Conservation (phyloP, 2,113 vertebrate genomes). For the Notarius lentiginosus region DNA sequence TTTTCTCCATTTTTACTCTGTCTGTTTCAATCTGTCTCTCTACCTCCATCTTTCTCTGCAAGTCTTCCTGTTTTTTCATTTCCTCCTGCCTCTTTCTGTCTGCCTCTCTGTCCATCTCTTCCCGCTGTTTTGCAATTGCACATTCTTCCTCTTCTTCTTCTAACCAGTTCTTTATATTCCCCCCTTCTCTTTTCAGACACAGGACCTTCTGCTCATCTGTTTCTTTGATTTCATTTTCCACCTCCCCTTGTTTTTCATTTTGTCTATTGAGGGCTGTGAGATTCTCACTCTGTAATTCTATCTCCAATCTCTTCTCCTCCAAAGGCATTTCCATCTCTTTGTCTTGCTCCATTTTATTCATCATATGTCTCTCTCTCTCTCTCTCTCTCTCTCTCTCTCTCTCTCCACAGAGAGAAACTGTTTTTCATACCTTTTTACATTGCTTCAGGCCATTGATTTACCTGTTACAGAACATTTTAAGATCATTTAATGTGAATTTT, state of each 20-base stretch:
- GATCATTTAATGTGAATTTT: too few species aligned
- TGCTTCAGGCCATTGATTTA: too few species aligned
- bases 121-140: neutral
- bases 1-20: neutral
- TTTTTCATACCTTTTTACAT: too few species aligned
- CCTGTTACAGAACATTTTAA: too few species aligned
- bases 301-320: constrained; percentile 7
- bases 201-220: neutral
- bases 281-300: constrained; percentile 1
- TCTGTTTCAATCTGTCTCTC: neutral
- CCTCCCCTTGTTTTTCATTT: constrained; percentile 6
- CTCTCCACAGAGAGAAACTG: neutral
- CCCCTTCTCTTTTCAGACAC: too few species aligned
- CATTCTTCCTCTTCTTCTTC: neutral
- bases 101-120: neutral
- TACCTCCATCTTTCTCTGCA: neutral
- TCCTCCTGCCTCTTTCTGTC: neutral
- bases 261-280: neutral
- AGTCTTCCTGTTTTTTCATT: constrained; percentile 1
- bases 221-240: neutral
- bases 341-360: neutral
- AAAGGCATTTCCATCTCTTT: constrained; percentile 18
- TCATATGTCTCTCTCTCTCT: neutral
- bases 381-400: neutral
- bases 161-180: neutral